Percentiles rank a stretch among this genome's conserved stretches.
Conservation (phyloP, 2,888 invertebrate species). For the Dorcus parallelipipedus region DNA sequence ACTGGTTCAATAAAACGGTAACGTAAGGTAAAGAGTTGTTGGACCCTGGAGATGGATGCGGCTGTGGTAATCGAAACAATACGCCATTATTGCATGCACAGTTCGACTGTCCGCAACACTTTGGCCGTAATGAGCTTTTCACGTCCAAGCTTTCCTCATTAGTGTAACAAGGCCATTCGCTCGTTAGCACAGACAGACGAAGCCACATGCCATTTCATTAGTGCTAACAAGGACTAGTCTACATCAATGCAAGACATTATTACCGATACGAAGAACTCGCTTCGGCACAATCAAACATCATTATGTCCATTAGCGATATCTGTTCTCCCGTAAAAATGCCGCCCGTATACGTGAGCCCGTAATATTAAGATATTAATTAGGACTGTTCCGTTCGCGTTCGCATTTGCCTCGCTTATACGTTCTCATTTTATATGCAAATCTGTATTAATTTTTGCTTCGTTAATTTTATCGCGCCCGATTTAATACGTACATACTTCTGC, state of each 20-base stretch:
- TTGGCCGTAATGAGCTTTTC: slow-evolving; percentile 46
- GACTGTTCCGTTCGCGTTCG: neutral
- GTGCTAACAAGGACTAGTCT: slow-evolving; percentile 42
- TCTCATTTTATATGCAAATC: too few species aligned
- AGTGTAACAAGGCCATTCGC: slow-evolving; percentile 44
- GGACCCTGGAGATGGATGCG: slow-evolving; percentile 31
- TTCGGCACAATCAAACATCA: slow-evolving; percentile 19
- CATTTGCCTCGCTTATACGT: too few species aligned
- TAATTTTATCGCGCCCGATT: too few species aligned
- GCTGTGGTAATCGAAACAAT: slow-evolving; percentile 36
- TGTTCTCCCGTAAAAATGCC: slow-evolving; percentile 21
- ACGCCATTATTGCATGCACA: slow-evolving; percentile 30
- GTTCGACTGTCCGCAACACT: slow-evolving; percentile 43
- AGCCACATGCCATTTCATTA: slow-evolving; percentile 47
- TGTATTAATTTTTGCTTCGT: too few species aligned
- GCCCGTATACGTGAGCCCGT: slow-evolving; percentile 13
- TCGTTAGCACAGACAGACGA: slow-evolving; percentile 24
- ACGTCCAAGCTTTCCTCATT: slow-evolving; percentile 49
- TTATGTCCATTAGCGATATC: slow-evolving; percentile 24
- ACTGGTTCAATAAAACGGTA: too few species aligned
- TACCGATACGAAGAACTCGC: slow-evolving; percentile 24
- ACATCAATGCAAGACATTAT: slow-evolving; percentile 33
- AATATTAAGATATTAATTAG: slow-evolving; percentile 21
- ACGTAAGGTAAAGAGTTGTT: slow-evolving; percentile 9
- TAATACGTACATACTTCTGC: too few species aligned